Base-by-base conservation (phyloP, 2,797 vertebrate species). In the Trematomus bernacchii region DNA sequence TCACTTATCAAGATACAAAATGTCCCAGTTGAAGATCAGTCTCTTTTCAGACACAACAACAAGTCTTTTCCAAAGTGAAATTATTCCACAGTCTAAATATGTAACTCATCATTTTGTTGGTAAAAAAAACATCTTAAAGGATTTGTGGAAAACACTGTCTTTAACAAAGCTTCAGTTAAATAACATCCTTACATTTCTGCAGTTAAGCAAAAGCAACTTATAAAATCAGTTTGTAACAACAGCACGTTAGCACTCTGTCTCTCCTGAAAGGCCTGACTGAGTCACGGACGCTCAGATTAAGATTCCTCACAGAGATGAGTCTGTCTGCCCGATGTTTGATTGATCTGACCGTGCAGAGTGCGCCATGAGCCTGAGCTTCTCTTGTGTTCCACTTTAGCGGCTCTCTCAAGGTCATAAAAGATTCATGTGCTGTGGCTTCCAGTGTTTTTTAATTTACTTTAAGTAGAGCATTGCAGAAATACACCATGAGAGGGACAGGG, bases 341-440 rank as follows among this genome's bases (percentile, higher is more conserved):
- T 92, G 92, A 94, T 93, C 90, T 83, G 69, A 75, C 77, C n/a
- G 18, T 91, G 73, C 75, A 30, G 79, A 82, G 77, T 75, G 80
- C 67, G 53, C 73, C 44, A 44, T 19, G 79, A 87, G 77, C 6
- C 78, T 71, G 30, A 79, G 76, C 84, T 70, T 82, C 88, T 89
- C 91, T 93, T 93, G 81, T 92, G 81, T 93, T 88, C 87, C 82
- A 81, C 90, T 93, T 90, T 90, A 75, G 86, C 87, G 77, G 76
- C 86, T 66, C 74, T 87, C 85, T 77, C 73, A 66, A 86, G 86
- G 87, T 91, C 85, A 95, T 94, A 87, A 93, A 94, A 93, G 78
- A 95, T 94, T 94, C 88, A 94, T 94, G 87, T 15, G 42, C 80
- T 58, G 66, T 84, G 81, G 69, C 84, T 80, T 85, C 80, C 81